phyloP scores from a whole-genome alignment of 2,113 vertebrate species.

The Thomomys bottae region DNA sequence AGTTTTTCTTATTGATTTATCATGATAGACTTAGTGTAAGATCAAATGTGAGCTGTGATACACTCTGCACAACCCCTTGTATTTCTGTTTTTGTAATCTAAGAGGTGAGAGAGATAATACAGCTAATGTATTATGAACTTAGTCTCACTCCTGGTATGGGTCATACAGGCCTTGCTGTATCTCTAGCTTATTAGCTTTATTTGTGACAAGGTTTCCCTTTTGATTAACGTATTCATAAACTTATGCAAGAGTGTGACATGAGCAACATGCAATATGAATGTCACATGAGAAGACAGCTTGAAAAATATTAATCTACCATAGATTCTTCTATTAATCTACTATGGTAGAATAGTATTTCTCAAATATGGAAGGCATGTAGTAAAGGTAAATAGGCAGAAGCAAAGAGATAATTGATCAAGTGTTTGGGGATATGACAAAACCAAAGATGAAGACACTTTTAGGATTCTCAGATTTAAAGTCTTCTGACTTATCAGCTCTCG shows the following conservation, averaged over 20 bases:
- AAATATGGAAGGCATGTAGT: background rate
- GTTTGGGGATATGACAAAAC: background rate
- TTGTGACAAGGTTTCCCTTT: conserved; percentile 40
- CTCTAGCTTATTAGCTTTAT: background rate
- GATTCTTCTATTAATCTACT: background rate
- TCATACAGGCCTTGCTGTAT: background rate
- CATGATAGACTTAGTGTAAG: background rate
- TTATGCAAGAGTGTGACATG: conserved; percentile 10
- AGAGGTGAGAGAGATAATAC: background rate
- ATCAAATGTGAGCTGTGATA: background rate
- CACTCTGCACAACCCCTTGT: background rate
- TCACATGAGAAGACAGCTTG: conserved; percentile 36
- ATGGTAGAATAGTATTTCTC: background rate
- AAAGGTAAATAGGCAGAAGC: background rate
- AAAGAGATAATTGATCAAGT: background rate
- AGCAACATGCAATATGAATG: background rate
- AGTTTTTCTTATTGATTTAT: background rate
- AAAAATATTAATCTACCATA: conserved; percentile 17
- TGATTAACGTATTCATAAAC: background rate
- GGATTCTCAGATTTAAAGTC: background rate
- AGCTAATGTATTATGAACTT: background rate
- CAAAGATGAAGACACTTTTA: background rate
- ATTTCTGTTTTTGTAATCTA: background rate
- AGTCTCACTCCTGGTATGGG: background rate
- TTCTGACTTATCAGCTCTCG: background rate